Base-by-base conservation (phyloP, 2,113 vertebrate species). In the Cygnus buccinator region DNA sequence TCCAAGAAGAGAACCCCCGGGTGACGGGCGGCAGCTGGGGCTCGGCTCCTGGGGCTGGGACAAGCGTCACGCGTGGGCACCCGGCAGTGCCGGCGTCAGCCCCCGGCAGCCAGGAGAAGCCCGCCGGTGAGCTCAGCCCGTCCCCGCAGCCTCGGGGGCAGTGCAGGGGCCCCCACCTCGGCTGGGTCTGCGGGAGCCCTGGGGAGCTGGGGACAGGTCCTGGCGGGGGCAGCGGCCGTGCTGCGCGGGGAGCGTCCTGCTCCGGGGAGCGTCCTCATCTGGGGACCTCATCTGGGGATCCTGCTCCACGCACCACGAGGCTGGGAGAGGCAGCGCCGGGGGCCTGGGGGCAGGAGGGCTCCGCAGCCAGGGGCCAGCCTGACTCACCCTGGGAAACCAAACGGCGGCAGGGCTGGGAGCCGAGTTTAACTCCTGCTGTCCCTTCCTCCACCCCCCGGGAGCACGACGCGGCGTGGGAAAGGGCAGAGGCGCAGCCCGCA, bases 361-460 rank as follows among this genome's bases (percentile, higher is more conserved):
- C 67, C 90, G 91, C 73, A 72, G 41, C 1, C 22, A 6, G 87
- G 35, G 61, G 25, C 26, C 37, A 26, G 62, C 17, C 28, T 89
- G 93, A 89, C 91, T 95, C 91, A 89, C 86, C 39, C 87, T 93
- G 94, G 91, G 95, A 94, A 97, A 89, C 44, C 18, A 46, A 55
- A 46, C 2, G 48, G 92, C 91, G 92, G 77, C 94, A 79, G 92
- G 82, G 90, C 95, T 61, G 92, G 84, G 92, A 91, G 91, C 78
- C 2, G 4, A 74, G 57, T 1, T 9, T 25, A 29, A 75, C 63
- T 76, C 67, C 10, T 43, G 72, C 73, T 90, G 39, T 59, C 70
- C 85, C 74, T n/a, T 73, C 33, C 62, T 76, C 37, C 37, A 41
- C 37, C 25, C 25, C 39, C 62, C 62, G 0, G 3, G 52, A 87